Evolutionary conservation across 1,140 invertebrate species (phyloP).

Genomic region (Penaeus indicus): DNA sequence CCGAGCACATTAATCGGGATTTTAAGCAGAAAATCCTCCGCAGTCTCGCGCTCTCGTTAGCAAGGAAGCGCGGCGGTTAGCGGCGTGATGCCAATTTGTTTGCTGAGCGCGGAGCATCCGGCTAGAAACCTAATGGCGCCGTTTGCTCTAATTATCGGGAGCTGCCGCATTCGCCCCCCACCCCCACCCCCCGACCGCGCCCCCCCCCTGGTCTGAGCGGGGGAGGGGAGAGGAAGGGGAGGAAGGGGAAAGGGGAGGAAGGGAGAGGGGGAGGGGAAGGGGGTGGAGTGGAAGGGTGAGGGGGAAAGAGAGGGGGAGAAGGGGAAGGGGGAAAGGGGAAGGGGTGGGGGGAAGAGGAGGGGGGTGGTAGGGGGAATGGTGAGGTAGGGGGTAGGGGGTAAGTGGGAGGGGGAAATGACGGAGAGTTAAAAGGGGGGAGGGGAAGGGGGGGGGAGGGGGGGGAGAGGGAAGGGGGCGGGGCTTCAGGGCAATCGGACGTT

Average conservation of each 20-base stretch:
- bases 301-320: no score
- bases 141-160: conserved; percentile 21
- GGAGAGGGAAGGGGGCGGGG: no score
- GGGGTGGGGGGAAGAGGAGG: conserved; percentile 1
- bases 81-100: conserved; percentile 36
- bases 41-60: conserved; percentile 13
- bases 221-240: not conserved
- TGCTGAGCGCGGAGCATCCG: conserved; percentile 16
- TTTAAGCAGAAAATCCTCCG: conserved; percentile 36
- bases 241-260: no score
- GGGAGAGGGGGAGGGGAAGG: no score
- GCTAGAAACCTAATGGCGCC: not conserved
- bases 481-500: no score
- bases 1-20: conserved; percentile 5
- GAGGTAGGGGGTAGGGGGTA: not conserved
- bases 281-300: no score
- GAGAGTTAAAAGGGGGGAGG: no score
- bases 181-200: no score
- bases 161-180: no score
- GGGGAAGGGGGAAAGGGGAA: no score
- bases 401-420: not conserved
- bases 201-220: no score
- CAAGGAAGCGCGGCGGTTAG: conserved; percentile 10
- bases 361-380: not conserved
- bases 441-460: no score